A percentile compares a stretch with the other conserved stretches of the same genome.
These are phyloP conservation scores for Alitta virens DNA, from an alignment of 2,888 invertebrate genomes.

Conservation along the genomic window DNA sequence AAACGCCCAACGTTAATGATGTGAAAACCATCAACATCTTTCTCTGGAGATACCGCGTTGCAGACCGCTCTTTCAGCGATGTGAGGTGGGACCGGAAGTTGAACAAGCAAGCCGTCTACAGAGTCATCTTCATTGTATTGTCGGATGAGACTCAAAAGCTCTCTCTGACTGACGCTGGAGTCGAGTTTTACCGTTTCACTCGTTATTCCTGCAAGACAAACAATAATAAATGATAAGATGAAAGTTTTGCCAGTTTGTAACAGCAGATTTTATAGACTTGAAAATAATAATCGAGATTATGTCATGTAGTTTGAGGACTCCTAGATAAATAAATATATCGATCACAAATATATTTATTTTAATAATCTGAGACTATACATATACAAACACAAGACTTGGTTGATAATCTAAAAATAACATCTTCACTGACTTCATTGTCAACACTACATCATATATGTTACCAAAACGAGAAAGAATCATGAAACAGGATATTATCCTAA, in stretches of 20 bases:
- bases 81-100: conserved; percentile 75
- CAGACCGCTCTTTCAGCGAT: conserved; percentile 66
- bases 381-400: too few species aligned
- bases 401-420: too few species aligned
- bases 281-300: too few species aligned
- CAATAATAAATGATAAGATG: neutral
- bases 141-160: conserved; percentile 63
- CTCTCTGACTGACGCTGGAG: conserved; percentile 65
- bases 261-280: too few species aligned
- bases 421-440: too few species aligned
- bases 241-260: neutral
- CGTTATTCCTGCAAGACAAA: conserved; percentile 42
- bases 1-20: conserved; percentile 76
- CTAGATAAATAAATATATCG: too few species aligned
- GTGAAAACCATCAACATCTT: conserved; percentile 92
- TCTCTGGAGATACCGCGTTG: conserved; percentile 74
- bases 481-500: too few species aligned
- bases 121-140: conserved; percentile 68
- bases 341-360: too few species aligned
- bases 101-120: conserved; percentile 76
- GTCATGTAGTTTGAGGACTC: too few species aligned
- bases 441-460: too few species aligned
- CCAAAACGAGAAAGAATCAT: too few species aligned
- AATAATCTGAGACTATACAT: too few species aligned
- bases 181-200: conserved; percentile 70